phyloP scores from a whole-genome alignment of 2,113 vertebrate genomes.

The Nansenia antarctica region DNA sequence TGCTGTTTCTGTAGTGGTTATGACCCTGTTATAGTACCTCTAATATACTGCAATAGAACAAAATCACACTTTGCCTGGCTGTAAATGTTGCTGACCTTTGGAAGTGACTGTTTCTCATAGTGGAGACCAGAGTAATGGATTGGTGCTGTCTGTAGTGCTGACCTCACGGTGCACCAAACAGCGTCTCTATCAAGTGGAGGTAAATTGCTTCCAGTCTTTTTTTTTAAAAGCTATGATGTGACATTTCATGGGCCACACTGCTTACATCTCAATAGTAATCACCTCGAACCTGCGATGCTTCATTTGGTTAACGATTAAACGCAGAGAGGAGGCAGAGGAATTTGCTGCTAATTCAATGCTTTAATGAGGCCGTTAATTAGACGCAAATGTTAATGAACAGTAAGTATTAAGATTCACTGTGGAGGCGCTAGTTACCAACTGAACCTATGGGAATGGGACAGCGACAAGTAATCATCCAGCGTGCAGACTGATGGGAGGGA shows the following conservation, averaged over 20 bases:
- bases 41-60: neutral
- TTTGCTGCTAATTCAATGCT: constrained; percentile 70
- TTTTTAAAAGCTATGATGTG: constrained; percentile 49
- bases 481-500: neutral
- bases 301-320: constrained; percentile 75
- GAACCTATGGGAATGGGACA: constrained; percentile 21
- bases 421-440: constrained; percentile 28
- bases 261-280: constrained; percentile 71
- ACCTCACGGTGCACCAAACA: constrained; percentile 26
- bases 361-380: constrained; percentile 75
- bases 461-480: constrained; percentile 10
- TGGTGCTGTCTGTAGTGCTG: neutral
- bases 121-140: neutral
- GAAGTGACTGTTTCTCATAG: constrained; percentile 26
- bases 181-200: constrained; percentile 44
- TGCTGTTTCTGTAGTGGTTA: too few relatives aligned
- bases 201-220: constrained; percentile 39
- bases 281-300: constrained; percentile 66
- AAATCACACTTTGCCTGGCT: constrained; percentile 22
- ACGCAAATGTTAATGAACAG: constrained; percentile 74
- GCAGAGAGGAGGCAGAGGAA: constrained; percentile 57
- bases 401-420: constrained; percentile 48
- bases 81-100: constrained; percentile 55
- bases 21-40: too few relatives aligned
- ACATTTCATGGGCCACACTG: constrained; percentile 59